Base-by-base conservation (phyloP, 2,113 vertebrate species). In the Epinephelus moara region DNA sequence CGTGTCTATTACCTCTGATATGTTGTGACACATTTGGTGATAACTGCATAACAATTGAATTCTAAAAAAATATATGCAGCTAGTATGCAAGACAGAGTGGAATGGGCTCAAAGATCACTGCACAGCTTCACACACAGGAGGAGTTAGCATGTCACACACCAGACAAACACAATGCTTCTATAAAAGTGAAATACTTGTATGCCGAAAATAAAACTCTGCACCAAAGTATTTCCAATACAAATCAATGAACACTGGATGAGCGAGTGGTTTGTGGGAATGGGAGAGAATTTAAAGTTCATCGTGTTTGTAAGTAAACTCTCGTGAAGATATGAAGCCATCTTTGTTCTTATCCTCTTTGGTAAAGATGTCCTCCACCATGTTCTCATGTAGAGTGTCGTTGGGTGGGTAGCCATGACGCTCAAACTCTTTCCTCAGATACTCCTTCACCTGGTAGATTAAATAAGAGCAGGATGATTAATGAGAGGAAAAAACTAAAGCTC, bases 281-380 rank as follows among this genome's bases (percentile, higher is more conserved):
- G 7, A 25, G 61, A 19, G 14, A 75, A 17, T 67, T 93, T 95
- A 99, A 64, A 99, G 95, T 81, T 99, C 98, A 71, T 99, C 98
- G 0, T 98, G 98, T 87, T 96, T 95, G 93, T 98, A 99, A 0
- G 97, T 98, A 85, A 99, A 99, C 92, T 99, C 98, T 86, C 98
- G 96, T 33, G 98, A 96, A 86, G 98, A 98, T 93, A 99, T 98
- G 93, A 96, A 98, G 33, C 98, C 98, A 7, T 99, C 98, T 64
- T 93, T 94, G 83, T 99, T 97, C 93, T 97, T 95, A 85, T 99
- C 98, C 95, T 99, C 98, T 93, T 97, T 98, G 85, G 96, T 91
- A 89, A 99, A 99, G 85, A 99, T 99, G 64, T 99, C 97, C 66
- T 97, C 95, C 74, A 97, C 94, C 95, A 99, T 96, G 90, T 92